Base-by-base conservation (phyloP, 2,797 vertebrate genomes). In the Sandelia bainsii region DNA sequence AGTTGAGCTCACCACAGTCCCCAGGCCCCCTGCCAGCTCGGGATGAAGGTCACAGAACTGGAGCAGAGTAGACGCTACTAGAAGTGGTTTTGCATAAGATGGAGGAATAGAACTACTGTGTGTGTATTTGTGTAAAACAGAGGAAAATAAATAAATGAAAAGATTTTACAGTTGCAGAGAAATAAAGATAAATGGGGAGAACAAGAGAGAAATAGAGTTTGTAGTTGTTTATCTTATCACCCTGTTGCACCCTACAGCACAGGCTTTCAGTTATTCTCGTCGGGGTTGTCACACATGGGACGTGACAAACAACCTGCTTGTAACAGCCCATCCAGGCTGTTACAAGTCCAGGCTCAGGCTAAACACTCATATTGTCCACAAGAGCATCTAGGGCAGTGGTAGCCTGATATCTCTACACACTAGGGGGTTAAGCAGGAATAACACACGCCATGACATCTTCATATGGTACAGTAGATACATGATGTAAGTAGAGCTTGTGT, bases 1-100 rank as follows among this genome's bases (percentile, higher is more conserved):
- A 92, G 89, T 65, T 80, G 89, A 93, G 84, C 88, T 88, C 82
- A 67, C 89, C 90, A 89, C 89, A 88, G 86, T 87, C 89, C 83
- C 82, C 82, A 80, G 86, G 86, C 79, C 86, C 72, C 77, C 79
- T 76, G 84, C 89, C 90, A 91, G 84, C 77, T 59, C 69, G 13
- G 22, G 73, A 80, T 89, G 88, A 92, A 89, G 90, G 90, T 91
- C 85, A 80, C 42, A 69, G 73, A 71, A 65, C 57, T 67, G 34
- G 70, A 76, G 82, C 51, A 37, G 60, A 86, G 69, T 34, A 44
- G n/a, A 70, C 60, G 45, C 63, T 8, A 60, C 68, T 79, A 52
- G 77, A 82, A 67, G 75, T 78, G 72, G 50, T 64, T 81, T 62
- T 68, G 61, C 48, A 72, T 74, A 57, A 66, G 73, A 72, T 68